Percentiles rank a stretch among this genome's conserved stretches.
These are phyloP conservation scores for Ascidia mentula DNA, from an alignment of 23 tunicate species.

Conservation along the genomic window DNA sequence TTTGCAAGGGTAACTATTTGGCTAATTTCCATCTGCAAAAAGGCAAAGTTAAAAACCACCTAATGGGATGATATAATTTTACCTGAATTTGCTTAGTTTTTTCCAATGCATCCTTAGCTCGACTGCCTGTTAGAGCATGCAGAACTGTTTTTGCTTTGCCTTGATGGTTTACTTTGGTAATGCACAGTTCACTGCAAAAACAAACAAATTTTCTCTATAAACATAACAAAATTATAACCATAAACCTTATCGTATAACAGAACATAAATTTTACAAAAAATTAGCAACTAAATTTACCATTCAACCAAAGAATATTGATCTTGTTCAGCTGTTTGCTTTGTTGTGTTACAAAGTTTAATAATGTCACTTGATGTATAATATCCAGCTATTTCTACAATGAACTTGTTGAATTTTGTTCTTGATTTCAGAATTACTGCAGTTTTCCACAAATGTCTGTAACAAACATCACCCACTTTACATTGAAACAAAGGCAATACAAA, in stretches of 20 bases:
- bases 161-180: background rate
- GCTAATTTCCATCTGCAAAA: background rate
- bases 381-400: background rate
- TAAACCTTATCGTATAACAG: too few relatives aligned
- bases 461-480: background rate
- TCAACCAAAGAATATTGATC: too few relatives aligned
- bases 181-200: background rate
- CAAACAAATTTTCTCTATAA: background rate
- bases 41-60: background rate
- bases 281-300: too few relatives aligned
- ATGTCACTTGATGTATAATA: background rate
- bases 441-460: background rate
- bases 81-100: background rate
- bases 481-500: background rate
- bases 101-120: background rate
- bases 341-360: background rate
- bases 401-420: background rate
- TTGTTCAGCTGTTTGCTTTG: too few relatives aligned
- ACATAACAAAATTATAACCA: background rate
- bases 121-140: background rate
- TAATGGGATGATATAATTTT: too few relatives aligned
- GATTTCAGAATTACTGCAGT: background rate
- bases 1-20: constrained; percentile 2
- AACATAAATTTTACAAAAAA: too few relatives aligned
- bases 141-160: background rate